Percentiles rank a stretch among this genome's conserved stretches.
These are phyloP conservation scores for Eurypyga helias DNA, from an alignment of 2,113 vertebrate species.

Conservation along the genomic window DNA sequence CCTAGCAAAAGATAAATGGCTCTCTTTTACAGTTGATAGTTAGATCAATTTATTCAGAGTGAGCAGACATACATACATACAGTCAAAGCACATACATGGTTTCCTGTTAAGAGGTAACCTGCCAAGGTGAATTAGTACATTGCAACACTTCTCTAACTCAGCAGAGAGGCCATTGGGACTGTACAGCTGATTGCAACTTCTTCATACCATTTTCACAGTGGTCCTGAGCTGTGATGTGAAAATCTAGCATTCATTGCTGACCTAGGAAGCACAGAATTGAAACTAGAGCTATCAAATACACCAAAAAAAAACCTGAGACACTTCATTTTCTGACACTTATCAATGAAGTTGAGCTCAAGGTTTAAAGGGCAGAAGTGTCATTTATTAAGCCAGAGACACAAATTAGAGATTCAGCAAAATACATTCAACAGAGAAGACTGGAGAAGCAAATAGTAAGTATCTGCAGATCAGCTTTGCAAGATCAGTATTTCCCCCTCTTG, in stretches of 20 bases:
- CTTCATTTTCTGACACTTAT: not conserved
- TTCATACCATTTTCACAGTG: rapidly evolving
- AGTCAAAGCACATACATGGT: not conserved
- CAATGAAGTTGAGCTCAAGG: not conserved
- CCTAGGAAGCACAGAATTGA: not conserved
- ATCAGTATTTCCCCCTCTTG: not conserved
- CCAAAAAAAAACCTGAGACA: not conserved
- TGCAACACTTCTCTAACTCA: not conserved
- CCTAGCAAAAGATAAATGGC: not conserved
- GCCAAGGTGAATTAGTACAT: conserved; percentile 7
- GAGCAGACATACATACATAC: not conserved
- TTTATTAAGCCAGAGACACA: not conserved
- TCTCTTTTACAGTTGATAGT: not conserved
- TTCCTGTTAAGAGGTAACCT: not conserved
- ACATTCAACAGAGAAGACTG: not conserved
- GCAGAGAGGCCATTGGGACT: not conserved
- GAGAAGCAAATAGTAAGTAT: not conserved
- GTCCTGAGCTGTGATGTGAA: not conserved
- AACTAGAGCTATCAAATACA: not conserved
- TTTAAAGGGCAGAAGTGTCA: not conserved
- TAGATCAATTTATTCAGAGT: not conserved
- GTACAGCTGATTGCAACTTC: not conserved
- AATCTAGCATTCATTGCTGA: not conserved
- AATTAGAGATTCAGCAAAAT: not conserved
- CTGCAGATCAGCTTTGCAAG: not conserved